Evolutionary conservation across 1,140 invertebrate genomes (phyloP), one percentile per base, ranked within the genome.

Genomic region (Tetragnatha versicolor): DNA sequence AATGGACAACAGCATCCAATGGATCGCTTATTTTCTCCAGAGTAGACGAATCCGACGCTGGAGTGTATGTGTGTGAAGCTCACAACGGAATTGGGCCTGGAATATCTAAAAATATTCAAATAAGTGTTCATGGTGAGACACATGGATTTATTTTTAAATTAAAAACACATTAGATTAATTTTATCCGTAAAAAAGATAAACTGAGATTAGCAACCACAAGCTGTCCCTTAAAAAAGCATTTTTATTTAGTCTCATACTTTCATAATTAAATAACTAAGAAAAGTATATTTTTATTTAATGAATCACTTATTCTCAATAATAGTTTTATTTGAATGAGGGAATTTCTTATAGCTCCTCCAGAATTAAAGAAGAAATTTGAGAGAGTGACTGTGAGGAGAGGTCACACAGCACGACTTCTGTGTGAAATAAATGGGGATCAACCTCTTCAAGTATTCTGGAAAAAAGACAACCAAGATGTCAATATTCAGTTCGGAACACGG

Each of bases 341-440:
- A n/a, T n/a, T n/a, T n/a, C n/a, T n/a, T n/a, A n/a, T n/a, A 95
- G 95, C 94, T 81, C 95, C 95, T 77, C 94, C 94, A n/a, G 93
- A 96, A 86, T 96, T 97, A 84, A 94, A 95, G 84, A 94, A 95
- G 82, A 96, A 96, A 88, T 89, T 94, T 82, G 89, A 92, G 68
- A 95, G 96, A 83, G 94, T 96, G 85, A 96, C 94, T 27, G 93
- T 95, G n/a, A 90, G 93, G 79, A 90, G 93, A 77, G 94, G 93
- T 27, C 94, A 97, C 86, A 94, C 95, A 33, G 93, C 95, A 35
- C 94, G 96, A 22, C 85, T 98, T 66, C 93, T 96, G 84, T 98
- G 96, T 85, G 94, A 96, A 87, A 95, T 95, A 20, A 93, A 94
- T 83, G 96, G 97, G 65, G 96, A 98, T 87, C 96, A 95, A 88